A percentile compares a stretch with the other conserved stretches of the same genome.
Evolutionary conservation across 2,113 vertebrate species (phyloP).

Genomic region (Hippocampus guttulatus): DNA sequence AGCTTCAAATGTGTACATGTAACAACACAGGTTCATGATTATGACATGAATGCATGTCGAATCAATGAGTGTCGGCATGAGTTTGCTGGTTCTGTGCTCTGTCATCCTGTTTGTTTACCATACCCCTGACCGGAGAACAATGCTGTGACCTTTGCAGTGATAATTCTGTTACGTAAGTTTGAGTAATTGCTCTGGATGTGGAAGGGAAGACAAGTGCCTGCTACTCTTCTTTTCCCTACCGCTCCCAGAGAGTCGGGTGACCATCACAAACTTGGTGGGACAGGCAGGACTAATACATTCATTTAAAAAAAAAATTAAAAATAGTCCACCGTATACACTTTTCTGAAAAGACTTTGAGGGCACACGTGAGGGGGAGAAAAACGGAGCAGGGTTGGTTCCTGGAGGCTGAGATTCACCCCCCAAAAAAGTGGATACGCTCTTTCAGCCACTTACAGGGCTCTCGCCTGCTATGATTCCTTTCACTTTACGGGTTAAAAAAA

Average conservation of each 20-base stretch:
- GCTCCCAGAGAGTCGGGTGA: conserved; percentile 15
- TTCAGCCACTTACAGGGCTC: conserved; percentile 24
- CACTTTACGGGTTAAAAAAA: conserved; percentile 24
- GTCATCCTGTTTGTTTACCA: conserved; percentile 47
- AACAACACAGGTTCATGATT: not conserved
- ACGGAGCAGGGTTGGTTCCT: conserved; percentile 20
- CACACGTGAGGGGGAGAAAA: conserved; percentile 33
- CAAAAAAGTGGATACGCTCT: not conserved
- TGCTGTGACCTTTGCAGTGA: conserved; percentile 63
- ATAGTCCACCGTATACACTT: not conserved
- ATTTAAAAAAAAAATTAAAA: too few relatives aligned
- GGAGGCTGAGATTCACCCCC: conserved; percentile 5
- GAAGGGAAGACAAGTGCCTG: conserved; percentile 51
- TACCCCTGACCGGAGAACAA: conserved; percentile 45
- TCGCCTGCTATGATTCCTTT: conserved; percentile 26
- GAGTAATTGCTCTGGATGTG: conserved; percentile 67
- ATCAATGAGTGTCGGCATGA: not conserved
- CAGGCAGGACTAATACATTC: too few relatives aligned
- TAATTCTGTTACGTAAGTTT: conserved; percentile 63
- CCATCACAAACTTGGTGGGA: too few relatives aligned
- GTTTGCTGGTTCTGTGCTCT: conserved; percentile 5
- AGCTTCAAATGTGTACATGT: not conserved
- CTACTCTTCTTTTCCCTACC: conserved; percentile 36
- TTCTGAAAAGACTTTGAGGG: conserved; percentile 2
- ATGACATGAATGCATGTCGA: not conserved